Base-by-base conservation (phyloP, 2,888 invertebrate species). In the Magallana nippona region DNA sequence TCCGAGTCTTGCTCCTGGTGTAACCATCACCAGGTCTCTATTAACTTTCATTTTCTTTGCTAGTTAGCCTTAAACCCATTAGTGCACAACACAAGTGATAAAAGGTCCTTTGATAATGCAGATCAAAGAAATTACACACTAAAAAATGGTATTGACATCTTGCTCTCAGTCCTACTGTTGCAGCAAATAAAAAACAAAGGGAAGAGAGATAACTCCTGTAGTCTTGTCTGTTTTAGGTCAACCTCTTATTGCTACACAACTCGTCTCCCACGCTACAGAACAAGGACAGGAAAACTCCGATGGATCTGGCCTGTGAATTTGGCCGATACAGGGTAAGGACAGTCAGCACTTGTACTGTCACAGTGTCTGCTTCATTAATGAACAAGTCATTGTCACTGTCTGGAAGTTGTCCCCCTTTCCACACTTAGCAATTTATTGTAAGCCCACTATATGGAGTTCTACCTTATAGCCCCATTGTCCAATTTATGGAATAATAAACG, bases 221-320 rank as follows among this genome's bases (percentile, higher is more conserved):
- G 15, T 22, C 79, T 56, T 78, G 55, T 56, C 58, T 80, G 19
- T 79, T 91, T 91, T 91, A 95, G 95, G 94, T 94, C 32, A 93
- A 93, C 78, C 88, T 94, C 77, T 89, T 95, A 56, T 86, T 95
- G 82, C 91, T 94, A 78, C 93, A 94, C 86, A 94, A 94, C 85
- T 94, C 94, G 0, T 94, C 94, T 86, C 93, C 94, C 8, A 93
- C 93, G 11, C 88, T 93, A 8, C 89, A 92, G 58, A 95, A 95
- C 90, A 93, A 94, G 79, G 92, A 93, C 55, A 91, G 93, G 78
- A 94, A 93, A 88, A 94, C 95, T 1, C 94, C 95, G 0, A 92
- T 95, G 17, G 95, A 95, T 88, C 88, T 95, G 81, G 95, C 95
- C 77, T 95, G 95, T 88, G 95, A 95, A 88, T 94, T 94, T 88